A percentile compares a stretch with the other conserved stretches of the same genome.
phyloP scores from a whole-genome alignment of 2,113 vertebrate genomes.

The Symphodus melops region DNA sequence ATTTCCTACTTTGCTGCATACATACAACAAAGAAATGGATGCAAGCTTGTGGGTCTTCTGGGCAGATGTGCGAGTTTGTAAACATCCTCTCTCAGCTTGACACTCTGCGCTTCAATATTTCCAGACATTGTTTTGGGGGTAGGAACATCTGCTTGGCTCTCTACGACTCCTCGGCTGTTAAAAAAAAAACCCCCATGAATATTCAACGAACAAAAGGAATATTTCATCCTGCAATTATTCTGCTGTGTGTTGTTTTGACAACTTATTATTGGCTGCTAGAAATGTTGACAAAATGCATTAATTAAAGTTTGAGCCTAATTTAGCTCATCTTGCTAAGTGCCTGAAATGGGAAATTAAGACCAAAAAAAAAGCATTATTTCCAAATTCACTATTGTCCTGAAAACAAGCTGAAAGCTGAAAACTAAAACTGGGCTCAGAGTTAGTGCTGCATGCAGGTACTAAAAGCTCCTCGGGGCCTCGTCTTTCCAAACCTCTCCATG shows the following conservation, averaged over 20 bases:
- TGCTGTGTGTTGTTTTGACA: conserved; percentile 58
- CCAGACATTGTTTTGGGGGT: conserved; percentile 29
- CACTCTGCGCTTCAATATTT: conserved; percentile 43
- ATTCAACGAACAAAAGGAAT: conserved; percentile 43
- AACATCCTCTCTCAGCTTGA: conserved; percentile 40
- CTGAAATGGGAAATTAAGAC: neutral
- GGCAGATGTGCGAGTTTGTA: conserved; percentile 51
- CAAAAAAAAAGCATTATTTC: neutral
- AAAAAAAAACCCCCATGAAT: conserved; percentile 54
- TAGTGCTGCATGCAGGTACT: neutral
- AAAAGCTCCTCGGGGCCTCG: conserved; percentile 3
- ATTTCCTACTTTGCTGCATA: conserved; percentile 53
- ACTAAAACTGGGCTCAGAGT: neutral
- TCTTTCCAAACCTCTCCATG: conserved; percentile 22
- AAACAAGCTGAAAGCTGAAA: neutral
- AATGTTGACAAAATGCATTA: conserved; percentile 58
- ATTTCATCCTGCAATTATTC: conserved; percentile 50
- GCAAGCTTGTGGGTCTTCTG: conserved; percentile 49
- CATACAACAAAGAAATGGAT: conserved; percentile 60
- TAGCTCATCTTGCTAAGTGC: conserved; percentile 13
- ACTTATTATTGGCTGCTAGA: conserved; percentile 44
- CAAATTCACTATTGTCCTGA: conserved; percentile 1
- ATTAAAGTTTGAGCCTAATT: conserved; percentile 50
- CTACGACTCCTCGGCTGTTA: conserved; percentile 32
- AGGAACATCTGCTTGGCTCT: conserved; percentile 57